Base-by-base conservation (phyloP, 2,888 invertebrate species). In the Gnatocerus cornutus region DNA sequence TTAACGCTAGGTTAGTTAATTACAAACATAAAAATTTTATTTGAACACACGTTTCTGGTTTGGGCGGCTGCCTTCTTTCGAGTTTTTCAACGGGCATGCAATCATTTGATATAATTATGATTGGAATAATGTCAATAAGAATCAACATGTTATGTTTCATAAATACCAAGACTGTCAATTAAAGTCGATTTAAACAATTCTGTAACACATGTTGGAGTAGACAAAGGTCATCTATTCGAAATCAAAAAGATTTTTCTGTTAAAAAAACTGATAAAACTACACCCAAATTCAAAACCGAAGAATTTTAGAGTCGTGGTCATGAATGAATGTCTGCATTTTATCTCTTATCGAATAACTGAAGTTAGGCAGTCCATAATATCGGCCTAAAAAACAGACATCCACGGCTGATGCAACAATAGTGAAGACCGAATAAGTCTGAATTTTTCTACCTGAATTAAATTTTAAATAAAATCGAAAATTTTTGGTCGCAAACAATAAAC, bases 151-250 rank as follows among this genome's bases (percentile, higher is more conserved):
- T 59, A 46, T 33, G 45, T 59, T 59, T 46, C 45, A 59, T 46
- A 45, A 59, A 59, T 56, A 56, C 41, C 45, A 13, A 46, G 59
- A 45, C 59, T 59, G 45, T 61, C 61, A 61, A 61, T 61, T 61
- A 33, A 48, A 61, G 48, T 61, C 50, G 50, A 61, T 61, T 61
- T 61, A 61, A 61, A 61, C 45, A 61, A 48, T 61, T 48, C 46
- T 46, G 45, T 16, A 43, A 16, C 61, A 61, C 61, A 50, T 61
- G 61, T 33, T 33, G 12, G 14, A 13, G n/a, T 21, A 10, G 59
- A n/a, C 45, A 59, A 59, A 59, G 59, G 45, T 59, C 59, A 33
- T 30, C 45, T 9, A 9, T 12, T 4, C 13, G 14, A 14, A 37
- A 16, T 16, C 13, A 55, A 16, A 16, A 33, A 33, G 2, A 21